Conservation (phyloP, 2,113 vertebrate species). For the Apodemus sylvaticus region DNA sequence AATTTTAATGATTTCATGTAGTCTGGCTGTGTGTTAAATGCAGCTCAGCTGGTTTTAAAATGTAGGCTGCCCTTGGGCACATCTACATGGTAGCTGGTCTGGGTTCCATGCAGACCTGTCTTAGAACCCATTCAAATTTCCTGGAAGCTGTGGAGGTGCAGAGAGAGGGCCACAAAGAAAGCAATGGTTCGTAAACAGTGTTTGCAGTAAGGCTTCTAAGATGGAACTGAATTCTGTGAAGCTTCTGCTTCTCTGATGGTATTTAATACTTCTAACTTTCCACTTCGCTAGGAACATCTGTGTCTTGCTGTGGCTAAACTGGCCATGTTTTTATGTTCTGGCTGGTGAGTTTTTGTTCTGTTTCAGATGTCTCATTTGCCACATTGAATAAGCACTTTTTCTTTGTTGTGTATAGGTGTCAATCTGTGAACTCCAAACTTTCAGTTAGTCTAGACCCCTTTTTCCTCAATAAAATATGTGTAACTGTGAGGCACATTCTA, state of each 20-base stretch:
- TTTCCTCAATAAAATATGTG: not conserved
- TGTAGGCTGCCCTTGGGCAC: not conserved
- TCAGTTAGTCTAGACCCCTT: not conserved
- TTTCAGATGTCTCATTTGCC: slow-evolving; percentile 32
- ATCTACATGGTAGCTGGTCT: not conserved
- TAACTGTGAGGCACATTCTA: not conserved
- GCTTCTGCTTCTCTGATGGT: slow-evolving; percentile 32
- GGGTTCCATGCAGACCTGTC: not conserved
- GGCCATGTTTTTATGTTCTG: slow-evolving; percentile 21
- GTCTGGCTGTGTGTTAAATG: not conserved
- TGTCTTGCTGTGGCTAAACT: slow-evolving; percentile 12
- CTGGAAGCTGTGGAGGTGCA: not conserved
- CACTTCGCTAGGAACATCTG: not conserved
- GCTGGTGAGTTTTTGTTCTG: slow-evolving; percentile 3
- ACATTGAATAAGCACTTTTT: slow-evolving; percentile 43
- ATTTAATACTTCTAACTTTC: slow-evolving; percentile 61
- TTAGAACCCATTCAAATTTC: not conserved
- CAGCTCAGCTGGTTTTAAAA: slow-evolving; percentile 8
- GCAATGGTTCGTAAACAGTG: not conserved
- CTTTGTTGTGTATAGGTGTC: not conserved
- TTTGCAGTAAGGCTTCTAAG: slow-evolving; percentile 40
- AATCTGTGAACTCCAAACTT: not conserved
- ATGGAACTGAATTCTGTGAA: not conserved
- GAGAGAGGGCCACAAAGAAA: not conserved
- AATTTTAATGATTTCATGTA: not conserved